A percentile compares a stretch with the other conserved stretches of the same genome.
Evolutionary conservation across 1,140 invertebrate genomes (phyloP).

Genomic region (Zaprionus lachaisei): DNA sequence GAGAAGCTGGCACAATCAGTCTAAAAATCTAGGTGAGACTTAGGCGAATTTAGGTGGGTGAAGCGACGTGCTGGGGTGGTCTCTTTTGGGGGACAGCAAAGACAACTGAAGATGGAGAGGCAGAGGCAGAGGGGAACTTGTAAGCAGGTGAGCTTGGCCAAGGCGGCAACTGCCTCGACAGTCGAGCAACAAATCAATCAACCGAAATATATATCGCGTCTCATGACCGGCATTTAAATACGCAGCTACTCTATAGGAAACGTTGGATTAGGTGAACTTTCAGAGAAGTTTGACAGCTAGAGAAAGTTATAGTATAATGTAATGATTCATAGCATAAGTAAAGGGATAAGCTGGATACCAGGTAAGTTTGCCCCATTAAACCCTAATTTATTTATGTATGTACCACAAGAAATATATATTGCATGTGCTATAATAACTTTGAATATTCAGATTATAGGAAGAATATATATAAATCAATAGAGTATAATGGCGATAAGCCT

Average conservation of each 20-base stretch:
- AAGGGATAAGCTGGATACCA: too few species aligned
- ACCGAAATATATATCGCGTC: constrained; percentile 53
- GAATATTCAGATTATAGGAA: too few species aligned
- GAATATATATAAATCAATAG: too few species aligned
- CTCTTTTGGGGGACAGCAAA: neutral
- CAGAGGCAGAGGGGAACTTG: too few species aligned
- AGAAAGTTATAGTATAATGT: neutral
- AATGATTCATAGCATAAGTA: too few species aligned
- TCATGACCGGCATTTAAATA: constrained; percentile 69
- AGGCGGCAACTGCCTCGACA: constrained; percentile 23
- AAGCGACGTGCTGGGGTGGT: neutral
- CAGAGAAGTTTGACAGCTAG: neutral
- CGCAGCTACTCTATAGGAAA: constrained; percentile 10
- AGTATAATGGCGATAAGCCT: too few species aligned
- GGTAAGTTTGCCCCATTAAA: too few species aligned
- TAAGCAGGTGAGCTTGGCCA: constrained; percentile 6
- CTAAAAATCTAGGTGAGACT: constrained; percentile 42
- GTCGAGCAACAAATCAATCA: constrained; percentile 71
- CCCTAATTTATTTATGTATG: too few species aligned
- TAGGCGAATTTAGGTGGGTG: constrained; percentile 2
- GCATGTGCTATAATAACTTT: too few species aligned
- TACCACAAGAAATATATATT: too few species aligned
- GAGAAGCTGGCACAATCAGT: constrained; percentile 4
- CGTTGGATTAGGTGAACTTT: neutral
- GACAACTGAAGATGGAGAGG: neutral